These are phyloP conservation scores for Dysdera silvatica DNA, from an alignment of 1,140 invertebrate species.

Conservation along the genomic window DNA sequence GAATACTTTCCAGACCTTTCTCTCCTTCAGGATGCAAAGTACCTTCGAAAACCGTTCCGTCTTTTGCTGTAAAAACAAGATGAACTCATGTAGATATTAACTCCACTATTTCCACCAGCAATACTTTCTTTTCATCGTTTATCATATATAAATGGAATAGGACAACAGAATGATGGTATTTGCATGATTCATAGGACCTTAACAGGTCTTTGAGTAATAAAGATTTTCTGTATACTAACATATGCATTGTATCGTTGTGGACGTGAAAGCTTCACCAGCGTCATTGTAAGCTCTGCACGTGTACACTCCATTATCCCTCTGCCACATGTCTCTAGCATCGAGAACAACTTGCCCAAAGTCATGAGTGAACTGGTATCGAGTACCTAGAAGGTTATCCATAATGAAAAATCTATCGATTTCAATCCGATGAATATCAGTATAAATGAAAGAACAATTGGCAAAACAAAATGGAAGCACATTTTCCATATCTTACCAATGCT, in stretches of 20 bases:
- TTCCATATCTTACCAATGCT: slow-evolving; percentile 55
- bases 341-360: slow-evolving; percentile 86
- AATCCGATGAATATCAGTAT: not conserved
- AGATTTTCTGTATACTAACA: no score
- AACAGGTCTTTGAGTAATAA: no score
- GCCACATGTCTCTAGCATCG: slow-evolving; percentile 67
- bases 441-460: not conserved
- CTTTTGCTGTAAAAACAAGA: no score
- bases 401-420: slow-evolving; percentile 26
- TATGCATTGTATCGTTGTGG: slow-evolving; percentile 72
- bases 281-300: slow-evolving; percentile 48
- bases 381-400: slow-evolving; percentile 65
- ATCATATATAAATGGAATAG: no score
- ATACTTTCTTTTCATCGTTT: no score
- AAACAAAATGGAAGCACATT: not conserved
- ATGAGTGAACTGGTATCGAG: slow-evolving; percentile 82
- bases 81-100: no score
- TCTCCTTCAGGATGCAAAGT: slow-evolving; percentile 90
- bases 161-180: no score
- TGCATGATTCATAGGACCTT: no score
- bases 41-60: slow-evolving; percentile 71
- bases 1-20: slow-evolving; percentile 80
- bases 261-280: slow-evolving; percentile 78
- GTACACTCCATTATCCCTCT: slow-evolving; percentile 65
- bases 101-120: no score